Evolutionary conservation across 2,888 invertebrate species (phyloP).

Genomic region (Meta bourneti): DNA sequence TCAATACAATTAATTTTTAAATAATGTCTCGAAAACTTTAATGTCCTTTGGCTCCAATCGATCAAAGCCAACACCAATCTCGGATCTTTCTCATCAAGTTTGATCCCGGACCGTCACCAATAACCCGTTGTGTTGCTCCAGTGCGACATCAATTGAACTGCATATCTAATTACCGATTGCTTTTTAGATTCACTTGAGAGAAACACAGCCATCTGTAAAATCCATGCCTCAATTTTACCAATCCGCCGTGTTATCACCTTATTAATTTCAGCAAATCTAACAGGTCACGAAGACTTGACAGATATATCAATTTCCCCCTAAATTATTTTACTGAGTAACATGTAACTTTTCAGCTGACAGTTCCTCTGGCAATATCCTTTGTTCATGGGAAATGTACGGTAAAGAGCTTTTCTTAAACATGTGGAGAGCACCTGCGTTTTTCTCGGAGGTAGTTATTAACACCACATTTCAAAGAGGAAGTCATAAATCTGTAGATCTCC

Average conservation of each 20-base stretch:
- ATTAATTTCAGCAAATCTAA: constrained; percentile 26
- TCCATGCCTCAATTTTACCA: background rate
- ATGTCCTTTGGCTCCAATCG: too few relatives aligned
- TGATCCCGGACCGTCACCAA: too few relatives aligned
- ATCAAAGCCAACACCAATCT: too few relatives aligned
- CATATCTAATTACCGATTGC: background rate
- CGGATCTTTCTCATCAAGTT: too few relatives aligned
- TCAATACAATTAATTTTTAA: too few relatives aligned
- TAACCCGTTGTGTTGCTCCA: too few relatives aligned
- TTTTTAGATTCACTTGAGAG: background rate
- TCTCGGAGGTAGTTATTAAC: constrained; percentile 61
- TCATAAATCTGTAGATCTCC: constrained; percentile 63
- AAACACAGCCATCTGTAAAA: background rate
- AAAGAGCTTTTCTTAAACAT: constrained; percentile 23
- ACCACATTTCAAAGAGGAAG: constrained; percentile 69
- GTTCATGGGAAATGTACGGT: background rate
- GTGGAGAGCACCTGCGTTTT: constrained; percentile 49
- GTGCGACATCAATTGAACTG: too few relatives aligned
- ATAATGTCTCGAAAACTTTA: too few relatives aligned
- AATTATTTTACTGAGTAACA: constrained; percentile 8
- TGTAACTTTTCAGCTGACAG: background rate
- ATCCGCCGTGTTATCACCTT: background rate
- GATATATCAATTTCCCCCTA: constrained; percentile 33
- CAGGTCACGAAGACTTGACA: constrained; percentile 36
- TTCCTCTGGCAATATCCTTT: constrained; percentile 13